Percentiles rank a stretch among this genome's conserved stretches.
phyloP scores from a whole-genome alignment of 2,797 vertebrate genomes.

The Diplodus sargus region DNA sequence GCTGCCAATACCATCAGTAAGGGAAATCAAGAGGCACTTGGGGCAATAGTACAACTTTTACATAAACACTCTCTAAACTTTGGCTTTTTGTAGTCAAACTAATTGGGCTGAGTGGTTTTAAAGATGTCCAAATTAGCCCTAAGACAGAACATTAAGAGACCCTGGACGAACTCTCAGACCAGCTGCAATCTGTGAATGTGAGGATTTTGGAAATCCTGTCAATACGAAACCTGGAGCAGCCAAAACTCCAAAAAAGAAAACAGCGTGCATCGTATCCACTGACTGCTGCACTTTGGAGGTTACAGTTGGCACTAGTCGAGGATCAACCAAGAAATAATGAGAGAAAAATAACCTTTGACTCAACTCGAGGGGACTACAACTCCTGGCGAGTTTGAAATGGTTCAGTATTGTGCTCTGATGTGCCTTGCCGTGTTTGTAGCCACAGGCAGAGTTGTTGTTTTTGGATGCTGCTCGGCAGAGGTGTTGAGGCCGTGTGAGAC shows the following conservation, averaged over 20 bases:
- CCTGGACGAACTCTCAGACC: slow-evolving; percentile 52
- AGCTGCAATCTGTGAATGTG: slow-evolving; percentile 52
- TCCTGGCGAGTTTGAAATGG: slow-evolving; percentile 59
- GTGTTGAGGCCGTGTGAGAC: slow-evolving; percentile 66
- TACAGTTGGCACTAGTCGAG: slow-evolving; percentile 28
- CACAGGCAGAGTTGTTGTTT: slow-evolving; percentile 67
- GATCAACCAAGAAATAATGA: slow-evolving; percentile 72
- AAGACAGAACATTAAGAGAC: slow-evolving; percentile 59
- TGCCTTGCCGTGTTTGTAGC: slow-evolving; percentile 67
- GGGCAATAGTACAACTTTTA: slow-evolving; percentile 60
- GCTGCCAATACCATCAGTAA: slow-evolving; percentile 54
- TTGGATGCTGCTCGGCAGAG: slow-evolving; percentile 57
- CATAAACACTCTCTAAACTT: slow-evolving; percentile 49
- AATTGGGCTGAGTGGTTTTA: slow-evolving; percentile 59
- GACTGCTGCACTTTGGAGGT: slow-evolving; percentile 59
- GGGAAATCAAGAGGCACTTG: slow-evolving; percentile 61
- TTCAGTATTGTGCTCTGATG: slow-evolving; percentile 52
- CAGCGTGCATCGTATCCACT: slow-evolving; percentile 10
- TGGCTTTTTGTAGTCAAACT: slow-evolving; percentile 49
- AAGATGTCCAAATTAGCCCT: slow-evolving; percentile 54
- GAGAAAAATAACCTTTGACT: slow-evolving; percentile 72
- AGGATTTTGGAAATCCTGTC: slow-evolving; percentile 38
- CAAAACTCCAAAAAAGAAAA: slow-evolving; percentile 31
- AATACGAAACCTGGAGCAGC: slow-evolving; percentile 33
- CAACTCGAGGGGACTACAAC: slow-evolving; percentile 16